phyloP scores from a whole-genome alignment of 2,797 vertebrate genomes.

The Cyprinodon diabolis region DNA sequence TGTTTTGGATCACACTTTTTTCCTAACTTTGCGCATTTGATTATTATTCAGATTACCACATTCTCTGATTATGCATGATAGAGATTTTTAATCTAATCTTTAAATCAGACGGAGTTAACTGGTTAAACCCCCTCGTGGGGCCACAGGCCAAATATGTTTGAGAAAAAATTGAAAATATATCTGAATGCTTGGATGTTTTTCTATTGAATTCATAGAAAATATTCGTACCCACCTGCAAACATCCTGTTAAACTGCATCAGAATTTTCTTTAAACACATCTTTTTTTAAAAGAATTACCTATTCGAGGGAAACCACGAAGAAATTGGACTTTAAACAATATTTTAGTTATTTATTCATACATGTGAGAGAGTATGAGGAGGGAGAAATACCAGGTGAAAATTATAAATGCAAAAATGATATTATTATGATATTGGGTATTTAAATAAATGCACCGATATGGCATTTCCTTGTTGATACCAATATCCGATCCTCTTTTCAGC shows the following conservation, averaged over 20 bases:
- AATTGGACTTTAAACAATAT: neutral
- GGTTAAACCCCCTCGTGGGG: neutral
- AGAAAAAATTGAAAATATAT: neutral
- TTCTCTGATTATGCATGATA: conserved; percentile 28
- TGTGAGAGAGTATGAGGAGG: too few relatives aligned
- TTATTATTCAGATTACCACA: conserved; percentile 28
- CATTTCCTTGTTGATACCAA: neutral
- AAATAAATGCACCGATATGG: neutral
- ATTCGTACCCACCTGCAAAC: neutral
- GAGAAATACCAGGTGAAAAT: neutral
- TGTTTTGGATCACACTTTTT: neutral
- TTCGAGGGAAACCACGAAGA: neutral
- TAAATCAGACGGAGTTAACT: neutral
- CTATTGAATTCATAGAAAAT: neutral
- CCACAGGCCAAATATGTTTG: conserved; percentile 4
- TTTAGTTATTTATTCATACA: neutral
- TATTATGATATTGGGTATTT: neutral
- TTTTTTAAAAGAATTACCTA: neutral
- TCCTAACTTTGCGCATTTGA: conserved; percentile 24
- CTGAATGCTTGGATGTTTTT: neutral
- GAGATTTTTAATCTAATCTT: conserved; percentile 17
- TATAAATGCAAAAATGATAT: neutral
- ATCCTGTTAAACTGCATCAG: neutral
- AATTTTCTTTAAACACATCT: neutral
- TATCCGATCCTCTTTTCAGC: neutral